Conservation (phyloP, 1,140 invertebrate genomes). For the Conus ventricosus region DNA sequence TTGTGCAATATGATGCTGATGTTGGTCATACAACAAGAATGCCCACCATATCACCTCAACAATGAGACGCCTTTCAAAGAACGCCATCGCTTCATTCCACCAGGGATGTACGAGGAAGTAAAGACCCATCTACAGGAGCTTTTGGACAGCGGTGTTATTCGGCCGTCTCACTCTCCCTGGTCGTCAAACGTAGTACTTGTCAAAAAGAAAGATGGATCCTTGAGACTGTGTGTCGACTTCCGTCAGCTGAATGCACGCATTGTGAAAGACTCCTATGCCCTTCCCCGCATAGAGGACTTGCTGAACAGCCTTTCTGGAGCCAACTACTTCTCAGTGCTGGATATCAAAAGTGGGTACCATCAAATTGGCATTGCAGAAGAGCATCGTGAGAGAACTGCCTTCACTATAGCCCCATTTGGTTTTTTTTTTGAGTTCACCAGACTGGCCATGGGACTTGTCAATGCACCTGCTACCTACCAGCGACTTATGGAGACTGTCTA, state of each 20-base stretch:
- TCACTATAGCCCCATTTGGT: slow-evolving; percentile 23
- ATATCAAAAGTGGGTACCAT: slow-evolving; percentile 7
- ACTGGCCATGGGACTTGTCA: neutral
- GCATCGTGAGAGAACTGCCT: slow-evolving; percentile 20
- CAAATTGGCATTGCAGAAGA: slow-evolving; percentile 5
- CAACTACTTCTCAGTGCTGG: neutral
- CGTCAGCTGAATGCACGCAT: neutral
- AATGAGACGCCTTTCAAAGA: slow-evolving; percentile 4
- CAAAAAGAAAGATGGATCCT: neutral
- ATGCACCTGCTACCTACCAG: slow-evolving; percentile 36
- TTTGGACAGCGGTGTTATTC: neutral
- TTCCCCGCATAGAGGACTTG: slow-evolving; percentile 1
- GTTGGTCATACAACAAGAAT: neutral
- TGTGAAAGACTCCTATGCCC: slow-evolving; percentile 15
- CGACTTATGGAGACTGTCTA: slow-evolving; percentile 20
- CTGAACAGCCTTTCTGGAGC: neutral
- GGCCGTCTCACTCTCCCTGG: neutral
- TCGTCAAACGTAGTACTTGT: neutral
- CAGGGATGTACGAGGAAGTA: neutral
- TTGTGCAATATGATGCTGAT: neutral
- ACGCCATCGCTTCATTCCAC: neutral
- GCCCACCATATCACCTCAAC: neutral
- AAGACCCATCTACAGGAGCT: slow-evolving; percentile 1
- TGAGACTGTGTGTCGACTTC: slow-evolving; percentile 4
- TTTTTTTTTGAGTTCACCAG: slow-evolving; percentile 8